Evolutionary conservation across 2,113 vertebrate species (phyloP), one percentile per base, ranked within the genome.

Genomic region (Mesembrinibis cayennensis): DNA sequence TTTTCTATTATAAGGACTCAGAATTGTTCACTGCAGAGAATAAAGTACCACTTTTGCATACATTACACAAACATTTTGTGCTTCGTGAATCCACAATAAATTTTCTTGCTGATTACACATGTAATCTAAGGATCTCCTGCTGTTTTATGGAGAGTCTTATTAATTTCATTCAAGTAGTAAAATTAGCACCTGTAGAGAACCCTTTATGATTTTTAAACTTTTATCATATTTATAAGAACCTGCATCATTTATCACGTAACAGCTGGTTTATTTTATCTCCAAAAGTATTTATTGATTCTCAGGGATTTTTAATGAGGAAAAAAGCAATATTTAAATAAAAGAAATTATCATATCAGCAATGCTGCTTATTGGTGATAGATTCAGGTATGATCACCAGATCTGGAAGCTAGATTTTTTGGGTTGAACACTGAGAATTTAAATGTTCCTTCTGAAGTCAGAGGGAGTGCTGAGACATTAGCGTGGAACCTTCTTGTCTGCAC

Each of bases 1-100:
- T 98, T 98, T 98, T 98, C 97, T 97, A 76, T 98, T 98, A 93
- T 96, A 97, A 98, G 98, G 95, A 95, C 93, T 96, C 73, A 84
- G 98, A 98, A 98, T 98, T 98, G 98, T 98, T 98, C 98, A 97
- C 98, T 98, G 97, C 95, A 96, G 98, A 98, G 98, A 98, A 98
- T 98, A 98, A 98, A 98, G 98, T 98, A 94, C 97, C 98, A 98
- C 98, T 98, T 98, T 98, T 98, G 98, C 98, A 98, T 98, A 98
- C 93, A 98, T 98, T 98, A 98, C 79, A 87, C 97, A 98, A 98
- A 98, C 98, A 98, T 98, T 98, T 98, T 95, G 96, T 98, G 97
- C 97, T 98, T 98, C 30, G 11, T 93, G 97, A 98, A 98, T 97
- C 98, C 96, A 98, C 98, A 98, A 97, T 98, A 98, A 98, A 98